Percentiles rank a stretch among this genome's conserved stretches.
These are phyloP conservation scores for Mustela nigripes DNA, from an alignment of 2,113 vertebrate genomes.

Conservation along the genomic window DNA sequence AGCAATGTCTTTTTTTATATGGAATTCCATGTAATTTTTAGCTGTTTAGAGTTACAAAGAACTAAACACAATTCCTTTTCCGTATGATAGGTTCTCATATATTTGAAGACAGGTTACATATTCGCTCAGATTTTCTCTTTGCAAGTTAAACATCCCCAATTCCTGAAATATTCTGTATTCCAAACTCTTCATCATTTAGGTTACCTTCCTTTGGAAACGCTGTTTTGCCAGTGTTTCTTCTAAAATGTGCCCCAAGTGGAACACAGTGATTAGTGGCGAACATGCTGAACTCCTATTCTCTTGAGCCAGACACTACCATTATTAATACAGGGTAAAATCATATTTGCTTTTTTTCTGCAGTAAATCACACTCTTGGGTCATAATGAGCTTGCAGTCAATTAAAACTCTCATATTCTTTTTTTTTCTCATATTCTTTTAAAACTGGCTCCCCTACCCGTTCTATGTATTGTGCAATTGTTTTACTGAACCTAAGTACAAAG, in stretches of 20 bases:
- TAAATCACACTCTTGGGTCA: neutral
- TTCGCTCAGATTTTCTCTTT: slow-evolving; percentile 50
- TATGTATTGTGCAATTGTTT: neutral
- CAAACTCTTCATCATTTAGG: neutral
- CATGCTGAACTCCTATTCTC: neutral
- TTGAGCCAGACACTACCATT: neutral
- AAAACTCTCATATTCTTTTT: slow-evolving; percentile 26
- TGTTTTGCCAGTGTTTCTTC: neutral
- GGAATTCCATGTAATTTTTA: neutral
- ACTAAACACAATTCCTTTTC: slow-evolving; percentile 43
- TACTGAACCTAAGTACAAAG: neutral
- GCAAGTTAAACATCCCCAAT: neutral
- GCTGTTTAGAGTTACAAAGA: neutral
- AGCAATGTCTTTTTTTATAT: slow-evolving; percentile 4
- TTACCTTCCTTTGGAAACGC: neutral
- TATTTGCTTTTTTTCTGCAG: neutral
- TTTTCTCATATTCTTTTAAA: slow-evolving; percentile 10
- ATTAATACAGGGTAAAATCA: slow-evolving; percentile 3
- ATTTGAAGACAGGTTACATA: slow-evolving; percentile 39
- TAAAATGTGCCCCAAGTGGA: neutral
- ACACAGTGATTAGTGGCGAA: neutral
- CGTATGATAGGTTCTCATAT: neutral
- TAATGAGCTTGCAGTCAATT: neutral
- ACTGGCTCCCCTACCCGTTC: neutral
- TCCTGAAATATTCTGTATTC: neutral